Conservation (phyloP, 2,888 invertebrate genomes). For the Drosophila mimica region DNA sequence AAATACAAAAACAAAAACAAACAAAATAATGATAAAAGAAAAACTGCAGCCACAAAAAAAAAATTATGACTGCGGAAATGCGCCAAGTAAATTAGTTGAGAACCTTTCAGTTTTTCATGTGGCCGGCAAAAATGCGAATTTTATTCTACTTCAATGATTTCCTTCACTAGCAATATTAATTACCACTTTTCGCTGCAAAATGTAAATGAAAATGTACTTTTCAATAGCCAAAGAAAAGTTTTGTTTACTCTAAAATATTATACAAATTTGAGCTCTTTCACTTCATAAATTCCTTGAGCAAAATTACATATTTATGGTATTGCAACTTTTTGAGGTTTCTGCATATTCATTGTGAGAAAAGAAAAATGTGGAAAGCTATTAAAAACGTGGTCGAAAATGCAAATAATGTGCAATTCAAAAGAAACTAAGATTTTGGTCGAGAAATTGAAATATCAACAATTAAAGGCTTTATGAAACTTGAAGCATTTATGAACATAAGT, state of each 20-base stretch:
- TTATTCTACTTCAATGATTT: slow-evolving; percentile 54
- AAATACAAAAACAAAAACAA: neutral
- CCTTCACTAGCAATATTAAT: slow-evolving; percentile 44
- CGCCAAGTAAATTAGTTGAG: slow-evolving; percentile 72
- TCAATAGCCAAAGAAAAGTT: slow-evolving; percentile 13
- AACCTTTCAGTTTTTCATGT: slow-evolving; percentile 26
- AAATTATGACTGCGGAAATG: slow-evolving; percentile 41
- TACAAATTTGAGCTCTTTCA: slow-evolving; percentile 1
- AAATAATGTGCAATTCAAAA: neutral
- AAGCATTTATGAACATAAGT: too few species aligned
- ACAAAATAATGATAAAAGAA: neutral
- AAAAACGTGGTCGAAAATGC: neutral
- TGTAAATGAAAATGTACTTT: slow-evolving; percentile 23
- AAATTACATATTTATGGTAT: slow-evolving; percentile 2
- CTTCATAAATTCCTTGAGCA: neutral
- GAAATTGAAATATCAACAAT: neutral
- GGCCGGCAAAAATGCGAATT: slow-evolving; percentile 16
- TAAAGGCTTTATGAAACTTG: neutral
- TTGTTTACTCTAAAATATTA: slow-evolving; percentile 4
- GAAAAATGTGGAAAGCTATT: neutral
- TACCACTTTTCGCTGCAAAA: slow-evolving; percentile 40
- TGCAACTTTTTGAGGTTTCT: neutral
- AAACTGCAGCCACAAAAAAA: neutral
- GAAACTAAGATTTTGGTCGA: neutral
- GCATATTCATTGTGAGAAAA: neutral